Evolutionary conservation across 2,797 vertebrate genomes (phyloP).

Genomic region (Tragelaphus eurycerus): DNA sequence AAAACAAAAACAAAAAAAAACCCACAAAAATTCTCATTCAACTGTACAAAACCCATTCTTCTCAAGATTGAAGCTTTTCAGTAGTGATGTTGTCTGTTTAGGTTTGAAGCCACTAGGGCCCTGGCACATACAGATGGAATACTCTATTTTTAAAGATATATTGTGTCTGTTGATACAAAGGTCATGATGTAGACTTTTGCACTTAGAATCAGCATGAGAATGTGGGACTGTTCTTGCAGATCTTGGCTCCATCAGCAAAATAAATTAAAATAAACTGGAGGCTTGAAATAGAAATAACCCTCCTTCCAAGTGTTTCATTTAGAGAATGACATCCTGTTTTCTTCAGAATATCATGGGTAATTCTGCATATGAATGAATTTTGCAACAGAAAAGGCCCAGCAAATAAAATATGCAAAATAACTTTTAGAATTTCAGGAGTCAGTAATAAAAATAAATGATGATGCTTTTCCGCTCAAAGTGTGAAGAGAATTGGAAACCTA

Average conservation of each 20-base stretch:
- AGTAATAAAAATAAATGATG: conserved; percentile 58
- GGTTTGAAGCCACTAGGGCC: conserved; percentile 2
- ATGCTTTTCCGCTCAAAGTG: conserved; percentile 29
- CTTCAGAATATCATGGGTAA: conserved; percentile 61
- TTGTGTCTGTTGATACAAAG: conserved; percentile 62
- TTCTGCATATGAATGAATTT: conserved; percentile 74
- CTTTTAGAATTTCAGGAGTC: conserved; percentile 49
- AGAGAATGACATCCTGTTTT: conserved; percentile 67
- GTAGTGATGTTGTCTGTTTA: conserved; percentile 36
- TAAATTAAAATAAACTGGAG: conserved; percentile 75
- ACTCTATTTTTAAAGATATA: conserved; percentile 49
- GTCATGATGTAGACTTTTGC: conserved; percentile 59
- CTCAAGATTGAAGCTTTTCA: conserved; percentile 15
- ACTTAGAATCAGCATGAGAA: conserved; percentile 51
- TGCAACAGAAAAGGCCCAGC: conserved; percentile 36
- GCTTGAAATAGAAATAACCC: conserved; percentile 69
- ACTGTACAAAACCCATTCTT: conserved; percentile 40
- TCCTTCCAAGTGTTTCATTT: conserved; percentile 69
- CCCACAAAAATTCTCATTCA: conserved; percentile 15
- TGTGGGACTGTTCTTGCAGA: conserved; percentile 54
- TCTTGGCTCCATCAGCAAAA: conserved; percentile 74
- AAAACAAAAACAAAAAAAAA: neutral
- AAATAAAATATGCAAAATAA: conserved; percentile 55
- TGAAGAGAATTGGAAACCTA: conserved; percentile 19
- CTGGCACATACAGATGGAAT: neutral